These are phyloP conservation scores for Phataginus tricuspis DNA, from an alignment of 2,797 vertebrate species.

Conservation along the genomic window DNA sequence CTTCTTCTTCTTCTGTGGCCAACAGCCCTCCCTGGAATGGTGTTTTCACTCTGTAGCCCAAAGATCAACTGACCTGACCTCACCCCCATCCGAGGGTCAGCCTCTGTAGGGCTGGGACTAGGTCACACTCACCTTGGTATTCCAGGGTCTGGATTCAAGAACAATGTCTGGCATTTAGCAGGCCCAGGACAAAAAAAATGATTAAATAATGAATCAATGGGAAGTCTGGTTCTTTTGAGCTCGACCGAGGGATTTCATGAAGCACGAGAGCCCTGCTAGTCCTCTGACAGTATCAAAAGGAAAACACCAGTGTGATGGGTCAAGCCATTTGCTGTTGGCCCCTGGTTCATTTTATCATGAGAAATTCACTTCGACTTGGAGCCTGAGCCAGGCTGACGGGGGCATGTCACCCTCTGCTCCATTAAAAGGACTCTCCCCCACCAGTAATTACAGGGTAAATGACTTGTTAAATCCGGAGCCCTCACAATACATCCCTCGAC, in stretches of 20 bases:
- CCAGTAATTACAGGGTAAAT: slow-evolving; percentile 70
- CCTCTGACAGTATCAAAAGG: background rate
- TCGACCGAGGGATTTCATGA: background rate
- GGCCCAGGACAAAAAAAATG: background rate
- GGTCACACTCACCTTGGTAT: background rate
- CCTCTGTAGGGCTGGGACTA: background rate
- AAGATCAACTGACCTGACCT: background rate
- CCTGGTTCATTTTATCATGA: background rate
- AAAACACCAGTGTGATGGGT: background rate
- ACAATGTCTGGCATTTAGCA: background rate
- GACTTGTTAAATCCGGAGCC: slow-evolving; percentile 70
- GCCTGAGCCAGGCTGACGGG: background rate
- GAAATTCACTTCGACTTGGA: slow-evolving; percentile 14
- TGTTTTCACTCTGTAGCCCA: background rate
- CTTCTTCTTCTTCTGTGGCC: background rate
- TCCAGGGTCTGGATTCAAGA: background rate
- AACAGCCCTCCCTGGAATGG: background rate
- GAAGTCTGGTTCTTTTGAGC: background rate
- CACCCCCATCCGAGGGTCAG: too few relatives aligned
- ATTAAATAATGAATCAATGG: background rate
- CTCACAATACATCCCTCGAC: slow-evolving; percentile 48
- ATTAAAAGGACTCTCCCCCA: slow-evolving; percentile 17
- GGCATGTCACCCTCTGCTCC: slow-evolving; percentile 42
- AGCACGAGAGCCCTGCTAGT: background rate
- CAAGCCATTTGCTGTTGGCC: background rate